Evolutionary conservation across 2,888 invertebrate species (phyloP), one percentile per base, ranked within the genome.

Genomic region (Tipula helvola): DNA sequence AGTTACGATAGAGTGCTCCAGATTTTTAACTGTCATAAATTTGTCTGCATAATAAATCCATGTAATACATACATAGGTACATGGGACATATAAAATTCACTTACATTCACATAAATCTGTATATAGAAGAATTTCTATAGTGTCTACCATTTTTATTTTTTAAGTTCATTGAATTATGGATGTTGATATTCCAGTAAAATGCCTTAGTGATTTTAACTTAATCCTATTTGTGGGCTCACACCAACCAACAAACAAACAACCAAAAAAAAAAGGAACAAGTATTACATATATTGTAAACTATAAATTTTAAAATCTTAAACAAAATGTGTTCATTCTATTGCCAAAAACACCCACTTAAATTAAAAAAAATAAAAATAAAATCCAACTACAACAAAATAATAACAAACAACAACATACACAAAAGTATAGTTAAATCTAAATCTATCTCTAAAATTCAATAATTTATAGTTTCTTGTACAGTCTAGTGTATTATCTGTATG

Each of bases 171-270:
- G 71, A 71, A 71, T 28, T 71, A 71, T 71, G 71, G 71, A 71
- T 71, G 71, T 71, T 71, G 71, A 18, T 71, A 71, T 71, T 71
- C 28, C 28, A 71, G 71, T 71, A 71, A 71, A 71, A 71, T 71
- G 71, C 71, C 71, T 18, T 71, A 71, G 71, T 71, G 71, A 71
- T 71, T 71, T 71, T 8, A 28, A 71, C 71, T 71, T 71, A 71
- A 71, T 71, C 71, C 71, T 71, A 71, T 71, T 71, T 71, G 71
- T 71, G 71, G 71, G 71, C 71, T 71, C 71, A 71, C 71, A 71
- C 71, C 71, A 71, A 28, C 28, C 28, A 71, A 71, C 28, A 18
- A 18, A 12, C 47, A 57, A 57, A 5, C 16, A 57, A 57, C 16
- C 18, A 57, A 57, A 57, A 10, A 57, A n/a, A 18, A 57, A 18